Evolutionary conservation across 2,888 invertebrate species (phyloP), one percentile per base, ranked within the genome.

Genomic region (Corbicula japonica): DNA sequence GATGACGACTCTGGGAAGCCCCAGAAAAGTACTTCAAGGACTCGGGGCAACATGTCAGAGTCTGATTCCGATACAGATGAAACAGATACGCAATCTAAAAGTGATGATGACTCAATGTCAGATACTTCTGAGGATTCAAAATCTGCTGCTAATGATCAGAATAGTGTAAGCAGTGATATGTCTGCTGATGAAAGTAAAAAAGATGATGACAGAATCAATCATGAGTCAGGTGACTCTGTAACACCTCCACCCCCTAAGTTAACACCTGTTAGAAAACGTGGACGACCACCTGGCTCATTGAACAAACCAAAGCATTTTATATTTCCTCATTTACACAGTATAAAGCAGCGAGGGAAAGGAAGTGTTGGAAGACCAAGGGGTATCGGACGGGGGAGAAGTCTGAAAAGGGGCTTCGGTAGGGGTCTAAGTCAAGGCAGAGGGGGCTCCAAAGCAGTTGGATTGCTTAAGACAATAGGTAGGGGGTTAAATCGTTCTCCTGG

Each of bases 191-290:
- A 81, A 30, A 69, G 60, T 46, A 65, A 62, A n/a, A 79, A 75
- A 72, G 48, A 26, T 32, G 61, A 46, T 18, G 77, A 77, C 4
- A 73, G 63, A 71, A 76, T 78, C 41, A 77, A 70, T 35, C 66
- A 74, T 58, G 78, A 80, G 38, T 80, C 82, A 10, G 76, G 74
- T 65, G 78, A 80, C 54, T 84, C 84, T 34, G 76, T 81, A 48
- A 84, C 84, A 2, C 83, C 83, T n/a, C 83, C 83, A 12, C 83
- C 83, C 8, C 83, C 83, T 10, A 76, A 70, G 28, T 66, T 83
- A 3, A 83, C 76, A n/a, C 83, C 83, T 10, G 77, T 82, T 12
- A 63, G 63, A 34, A 78, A 71, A 35, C 62, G 80, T 41, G 79
- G 83, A n/a, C 35, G 79, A 52, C 83, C 83, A 8, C 76, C 73